These are phyloP conservation scores for Aphelinus certus DNA, from an alignment of 1,140 invertebrate genomes.

Conservation along the genomic window DNA sequence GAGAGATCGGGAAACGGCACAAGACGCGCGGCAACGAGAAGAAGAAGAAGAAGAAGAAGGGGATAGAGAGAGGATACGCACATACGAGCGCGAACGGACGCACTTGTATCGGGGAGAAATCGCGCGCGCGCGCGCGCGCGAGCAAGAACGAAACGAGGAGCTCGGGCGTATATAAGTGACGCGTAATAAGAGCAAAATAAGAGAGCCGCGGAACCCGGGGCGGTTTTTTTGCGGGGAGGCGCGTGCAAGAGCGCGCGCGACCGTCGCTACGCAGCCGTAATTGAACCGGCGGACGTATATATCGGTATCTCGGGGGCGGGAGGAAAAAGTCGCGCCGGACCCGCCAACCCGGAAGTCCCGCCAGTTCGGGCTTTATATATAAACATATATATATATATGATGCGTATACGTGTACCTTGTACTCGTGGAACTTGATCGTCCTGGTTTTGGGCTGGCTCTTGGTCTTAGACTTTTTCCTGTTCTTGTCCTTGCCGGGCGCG, in stretches of 20 bases:
- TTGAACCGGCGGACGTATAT: conserved; percentile 11
- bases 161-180: conserved; percentile 4
- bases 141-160: conserved; percentile 8
- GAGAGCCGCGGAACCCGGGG: no score
- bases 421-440: conserved; percentile 97
- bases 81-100: not conserved
- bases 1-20: conserved; percentile 10
- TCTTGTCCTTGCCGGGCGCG: conserved; percentile 83
- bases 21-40: not conserved
- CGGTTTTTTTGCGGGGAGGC: conserved; percentile 6
- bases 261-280: not conserved
- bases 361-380: not conserved
- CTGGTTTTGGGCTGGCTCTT: conserved; percentile 88
- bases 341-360: no score
- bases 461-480: conserved; percentile 89
- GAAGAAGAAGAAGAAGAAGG: conserved; percentile 3
- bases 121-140: no score
- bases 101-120: no score
- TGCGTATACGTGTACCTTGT: conserved; percentile 72
- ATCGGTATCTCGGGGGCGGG: not conserved
- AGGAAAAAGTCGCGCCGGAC: conserved; percentile 18
- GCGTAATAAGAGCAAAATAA: not conserved
- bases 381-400: not conserved
- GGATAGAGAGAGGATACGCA: conserved; percentile 21
- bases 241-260: conserved; percentile 15